These are phyloP conservation scores for Bombus difficillimus DNA, from an alignment of 1,140 invertebrate species.

Conservation along the genomic window DNA sequence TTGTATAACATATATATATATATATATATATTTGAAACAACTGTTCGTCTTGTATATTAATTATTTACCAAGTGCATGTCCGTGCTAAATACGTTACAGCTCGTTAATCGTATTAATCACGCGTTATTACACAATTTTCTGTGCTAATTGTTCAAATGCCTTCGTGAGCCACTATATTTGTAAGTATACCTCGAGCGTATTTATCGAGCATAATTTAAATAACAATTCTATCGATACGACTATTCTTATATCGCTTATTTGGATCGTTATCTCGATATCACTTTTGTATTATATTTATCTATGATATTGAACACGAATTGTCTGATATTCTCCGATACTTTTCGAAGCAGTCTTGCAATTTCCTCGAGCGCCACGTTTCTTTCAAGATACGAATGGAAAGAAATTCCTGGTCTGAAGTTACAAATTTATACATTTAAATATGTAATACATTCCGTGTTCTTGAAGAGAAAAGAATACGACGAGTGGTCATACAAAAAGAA, in stretches of 20 bases:
- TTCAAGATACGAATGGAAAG: background rate
- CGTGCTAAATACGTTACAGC: too few species aligned
- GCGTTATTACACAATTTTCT: too few species aligned
- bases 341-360: background rate
- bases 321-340: background rate
- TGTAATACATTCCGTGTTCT: background rate
- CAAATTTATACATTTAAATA: background rate
- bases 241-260: background rate
- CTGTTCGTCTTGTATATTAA: too few species aligned
- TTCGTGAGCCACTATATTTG: background rate
- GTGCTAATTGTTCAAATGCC: too few species aligned
- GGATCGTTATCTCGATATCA: too few species aligned
- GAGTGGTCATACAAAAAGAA: too few species aligned
- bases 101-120: too few species aligned
- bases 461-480: background rate
- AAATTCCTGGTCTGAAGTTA: background rate
- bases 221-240: background rate
- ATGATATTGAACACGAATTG: too few species aligned
- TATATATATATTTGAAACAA: too few species aligned
- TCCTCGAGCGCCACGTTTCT: background rate
- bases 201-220: background rate
- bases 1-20: too few species aligned
- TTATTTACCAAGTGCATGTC: too few species aligned
- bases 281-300: too few species aligned
- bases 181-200: background rate